Base-by-base conservation (phyloP, 2,113 vertebrate genomes). In the Lonchura striata region DNA sequence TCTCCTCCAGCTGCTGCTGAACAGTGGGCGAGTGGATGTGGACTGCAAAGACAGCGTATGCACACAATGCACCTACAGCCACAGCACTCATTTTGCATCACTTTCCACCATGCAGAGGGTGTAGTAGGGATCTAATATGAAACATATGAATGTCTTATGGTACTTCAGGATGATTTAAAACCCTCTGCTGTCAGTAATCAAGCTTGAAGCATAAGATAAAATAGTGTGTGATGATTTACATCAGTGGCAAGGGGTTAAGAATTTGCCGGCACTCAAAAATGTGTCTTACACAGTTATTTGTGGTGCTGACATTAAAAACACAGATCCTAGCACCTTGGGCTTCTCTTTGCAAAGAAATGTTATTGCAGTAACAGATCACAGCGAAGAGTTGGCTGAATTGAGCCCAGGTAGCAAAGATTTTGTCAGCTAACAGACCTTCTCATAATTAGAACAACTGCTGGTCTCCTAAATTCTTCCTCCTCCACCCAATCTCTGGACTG, bases 1-100 rank as follows among this genome's bases (percentile, higher is more conserved):
- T 25, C 98, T 99, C 23, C 98, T 99, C 95, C 99, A 99, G 96
- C 98, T 99, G 96, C 97, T 99, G 96, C 96, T 99, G 91, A 99
- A 99, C 98, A 99, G 99, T 10, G 99, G 99, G 7, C 98, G 99
- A 24, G 98, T 99, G 95, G 99, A 99, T 44, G 98, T 98, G 79
- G 99, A 99, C 98, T 99, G 99, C 98, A 99, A 98, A 98, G 99
- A 99, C 98, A 98, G 98, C 92, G 99, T 99, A 99, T 18, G 99
- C 86, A 86, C 59, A 37, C 18, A 49, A 69, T 89, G 92, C 71
- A 35, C 97, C 97, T 97, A 97, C 97, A 97, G 90, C 90, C 91
- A 52, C 37, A 28, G 84, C 92, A 49, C 77, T 92, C 91, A 54
- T 94, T 92, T 91, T 93, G 10, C 61, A 60, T 57, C 13, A 10